Evolutionary conservation across 2,797 vertebrate species (phyloP), one percentile per base, ranked within the genome.

Genomic region (Phataginus tricuspis): DNA sequence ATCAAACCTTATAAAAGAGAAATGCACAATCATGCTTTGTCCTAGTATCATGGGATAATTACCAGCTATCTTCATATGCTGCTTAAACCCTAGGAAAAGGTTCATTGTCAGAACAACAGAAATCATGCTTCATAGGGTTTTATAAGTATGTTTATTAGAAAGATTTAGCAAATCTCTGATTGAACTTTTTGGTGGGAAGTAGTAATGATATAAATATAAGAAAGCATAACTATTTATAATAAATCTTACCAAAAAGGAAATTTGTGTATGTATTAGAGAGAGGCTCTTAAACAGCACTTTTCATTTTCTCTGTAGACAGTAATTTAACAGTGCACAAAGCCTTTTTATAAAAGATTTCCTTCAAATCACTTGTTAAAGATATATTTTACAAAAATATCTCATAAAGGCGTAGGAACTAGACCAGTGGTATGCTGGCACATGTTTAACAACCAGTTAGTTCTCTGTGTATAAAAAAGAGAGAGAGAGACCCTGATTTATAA

Each of bases 1-100:
- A 90, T 84, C 57, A 97, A 95, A 29, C 34, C 42, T 89, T 95
- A 7, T 90, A 83, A 86, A 91, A 92, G 53, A 86, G 39, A 95
- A 71, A 57, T 34, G 16, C 4, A 84, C 29, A 75, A 15, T 90
- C 19, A 90, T 94, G 78, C 84, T 96, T 94, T 94, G 63, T 92
- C 78, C 59, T 84, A 53, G n/a, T 72, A 37, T 75, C 27, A 42
- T 82, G 59, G 37, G 61, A 59, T 16, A 72, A 53, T 72, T 85
- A 63, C 16, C 85, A 95, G 53, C 21, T 85, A 77, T 87, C 8
- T 61, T 85, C 68, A 83, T 29, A 68, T 86, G 45, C 25, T 51
- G 31, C 91, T 83, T 78, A 80, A 97, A 80, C 8, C 79, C 21
- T 61, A 86, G 29, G 15, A 21, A 79, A 88, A 61, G 72, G n/a